phyloP scores from a whole-genome alignment of 2,113 vertebrate genomes.

The Phainopepla nitens region DNA sequence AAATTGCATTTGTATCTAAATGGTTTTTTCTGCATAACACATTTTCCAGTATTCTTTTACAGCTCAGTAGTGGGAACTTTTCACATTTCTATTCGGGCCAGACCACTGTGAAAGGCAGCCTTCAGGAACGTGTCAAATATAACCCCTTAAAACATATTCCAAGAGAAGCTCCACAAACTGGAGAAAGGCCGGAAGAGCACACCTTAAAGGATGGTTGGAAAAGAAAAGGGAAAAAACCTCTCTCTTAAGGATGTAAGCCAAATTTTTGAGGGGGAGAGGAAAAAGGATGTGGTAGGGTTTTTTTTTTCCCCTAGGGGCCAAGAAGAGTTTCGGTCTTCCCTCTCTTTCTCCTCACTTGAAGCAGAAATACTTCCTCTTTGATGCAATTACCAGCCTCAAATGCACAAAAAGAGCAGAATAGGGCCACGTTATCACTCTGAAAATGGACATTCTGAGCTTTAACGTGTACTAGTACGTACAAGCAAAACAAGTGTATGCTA shows the following conservation, averaged over 20 bases:
- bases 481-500: constrained; percentile 3
- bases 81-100: constrained; percentile 47
- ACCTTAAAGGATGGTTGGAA: background rate
- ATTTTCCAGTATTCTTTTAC: constrained; percentile 67
- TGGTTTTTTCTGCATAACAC: constrained; percentile 70
- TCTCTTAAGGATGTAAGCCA: background rate
- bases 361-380: background rate
- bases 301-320: background rate
- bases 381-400: background rate
- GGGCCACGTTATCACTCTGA: background rate
- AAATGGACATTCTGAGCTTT: background rate
- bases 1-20: constrained; percentile 78
- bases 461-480: background rate
- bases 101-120: background rate
- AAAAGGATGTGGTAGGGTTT: background rate
- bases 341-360: background rate
- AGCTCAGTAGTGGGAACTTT: constrained; percentile 62
- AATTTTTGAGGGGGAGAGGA: background rate
- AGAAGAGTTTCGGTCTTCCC: background rate
- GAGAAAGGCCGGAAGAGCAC: background rate
- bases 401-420: background rate
- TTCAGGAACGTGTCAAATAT: constrained; percentile 12
- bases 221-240: background rate
- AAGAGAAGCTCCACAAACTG: background rate
- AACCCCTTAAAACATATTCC: constrained; percentile 21